A percentile compares a stretch with the other conserved stretches of the same genome.
Conservation (phyloP, 2,888 invertebrate species). For the Gortyna flavago region DNA sequence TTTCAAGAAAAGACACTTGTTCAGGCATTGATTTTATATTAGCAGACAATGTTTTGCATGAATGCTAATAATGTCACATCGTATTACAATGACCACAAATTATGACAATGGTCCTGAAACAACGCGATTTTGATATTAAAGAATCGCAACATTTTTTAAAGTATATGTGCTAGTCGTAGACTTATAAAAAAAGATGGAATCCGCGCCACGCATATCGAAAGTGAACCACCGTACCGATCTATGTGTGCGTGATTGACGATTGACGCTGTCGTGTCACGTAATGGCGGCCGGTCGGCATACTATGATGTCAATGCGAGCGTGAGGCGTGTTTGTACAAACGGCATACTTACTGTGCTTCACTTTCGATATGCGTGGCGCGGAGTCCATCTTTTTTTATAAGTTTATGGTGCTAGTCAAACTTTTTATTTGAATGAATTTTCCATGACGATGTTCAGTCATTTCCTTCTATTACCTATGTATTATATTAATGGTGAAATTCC, state of each 20-base stretch:
- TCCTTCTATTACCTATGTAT: constrained; percentile 36
- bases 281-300: too few species aligned
- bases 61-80: constrained; percentile 13
- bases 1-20: constrained; percentile 7
- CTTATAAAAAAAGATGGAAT: too few species aligned
- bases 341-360: too few species aligned
- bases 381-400: too few species aligned
- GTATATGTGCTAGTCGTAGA: constrained; percentile 40
- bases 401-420: constrained; percentile 28
- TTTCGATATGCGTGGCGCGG: too few species aligned
- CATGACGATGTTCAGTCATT: constrained; percentile 52
- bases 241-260: too few species aligned
- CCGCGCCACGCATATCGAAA: too few species aligned
- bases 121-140: constrained; percentile 19
- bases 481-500: constrained; percentile 30
- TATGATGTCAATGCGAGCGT: too few species aligned
- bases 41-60: constrained; percentile 46
- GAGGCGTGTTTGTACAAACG: too few species aligned
- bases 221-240: too few species aligned
- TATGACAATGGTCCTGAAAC: constrained; percentile 46
- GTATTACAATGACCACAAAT: constrained; percentile 37
- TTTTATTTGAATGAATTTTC: constrained; percentile 31
- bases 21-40: constrained; percentile 14
- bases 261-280: too few species aligned
- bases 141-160: constrained; percentile 45